Conservation (phyloP, 2,888 invertebrate species). For the Heliconius charithonia region DNA sequence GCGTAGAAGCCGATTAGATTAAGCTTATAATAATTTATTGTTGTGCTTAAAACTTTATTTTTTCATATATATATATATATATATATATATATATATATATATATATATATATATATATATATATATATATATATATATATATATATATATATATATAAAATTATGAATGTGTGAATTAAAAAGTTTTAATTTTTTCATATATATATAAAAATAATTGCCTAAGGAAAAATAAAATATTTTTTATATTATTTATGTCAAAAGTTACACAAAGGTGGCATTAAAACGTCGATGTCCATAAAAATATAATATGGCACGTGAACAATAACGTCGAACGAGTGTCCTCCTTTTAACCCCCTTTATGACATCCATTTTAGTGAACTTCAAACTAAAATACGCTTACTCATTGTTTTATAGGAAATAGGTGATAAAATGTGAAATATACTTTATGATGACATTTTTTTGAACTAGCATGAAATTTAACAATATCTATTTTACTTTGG, state of each 20-base stretch:
- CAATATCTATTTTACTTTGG: too few relatives aligned
- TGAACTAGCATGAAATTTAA: not conserved
- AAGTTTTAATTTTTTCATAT: too few relatives aligned
- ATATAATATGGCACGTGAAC: conserved; percentile 23
- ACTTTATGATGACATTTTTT: conserved; percentile 10
- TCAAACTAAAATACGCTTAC: conserved; percentile 23
- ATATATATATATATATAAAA: too few relatives aligned
- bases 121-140: too few relatives aligned
- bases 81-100: too few relatives aligned
- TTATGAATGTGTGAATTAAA: too few relatives aligned
- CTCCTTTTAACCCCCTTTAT: conserved; percentile 35
- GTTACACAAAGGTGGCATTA: conserved; percentile 17
- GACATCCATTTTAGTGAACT: conserved; percentile 27
- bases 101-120: too few relatives aligned
- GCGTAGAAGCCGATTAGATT: not conserved
- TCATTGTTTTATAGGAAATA: conserved; percentile 31
- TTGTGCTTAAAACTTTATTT: not conserved
- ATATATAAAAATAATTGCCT: too few relatives aligned
- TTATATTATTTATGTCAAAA: not conserved
- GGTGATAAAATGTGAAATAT: conserved; percentile 4
- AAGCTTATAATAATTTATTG: not conserved
- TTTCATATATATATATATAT: too few relatives aligned
- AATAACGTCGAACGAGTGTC: conserved; percentile 35
- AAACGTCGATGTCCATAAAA: conserved; percentile 31
- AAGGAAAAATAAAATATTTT: too few relatives aligned